These are phyloP conservation scores for Dasyprocta punctata DNA, from an alignment of 2,113 vertebrate genomes.

Conservation along the genomic window DNA sequence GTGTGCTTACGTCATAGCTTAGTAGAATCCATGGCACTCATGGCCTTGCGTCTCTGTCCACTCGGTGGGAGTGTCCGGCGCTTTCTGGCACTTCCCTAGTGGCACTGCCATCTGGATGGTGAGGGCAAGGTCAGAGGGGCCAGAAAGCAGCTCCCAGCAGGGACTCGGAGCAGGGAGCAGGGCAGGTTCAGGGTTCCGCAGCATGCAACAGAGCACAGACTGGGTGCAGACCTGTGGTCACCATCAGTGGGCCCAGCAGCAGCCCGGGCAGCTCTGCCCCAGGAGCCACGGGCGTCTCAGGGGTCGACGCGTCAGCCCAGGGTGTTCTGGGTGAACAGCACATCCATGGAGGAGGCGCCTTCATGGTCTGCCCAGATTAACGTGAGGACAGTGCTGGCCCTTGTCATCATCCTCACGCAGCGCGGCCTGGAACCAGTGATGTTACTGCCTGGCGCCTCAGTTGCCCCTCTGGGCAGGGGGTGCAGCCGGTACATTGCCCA, in stretches of 20 bases:
- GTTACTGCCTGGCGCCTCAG: accelerated
- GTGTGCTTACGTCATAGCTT: not conserved
- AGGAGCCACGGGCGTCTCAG: not conserved
- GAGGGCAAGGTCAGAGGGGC: not conserved
- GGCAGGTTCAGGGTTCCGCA: not conserved
- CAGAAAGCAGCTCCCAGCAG: not conserved
- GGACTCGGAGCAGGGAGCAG: not conserved
- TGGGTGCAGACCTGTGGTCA: not conserved
- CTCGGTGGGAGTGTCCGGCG: not conserved
- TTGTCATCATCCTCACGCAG: not conserved
- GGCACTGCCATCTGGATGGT: not conserved
- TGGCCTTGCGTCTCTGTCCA: not conserved
- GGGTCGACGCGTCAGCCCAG: not conserved
- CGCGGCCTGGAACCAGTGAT: not conserved
- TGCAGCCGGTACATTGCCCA: not conserved
- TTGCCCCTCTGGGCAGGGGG: not conserved
- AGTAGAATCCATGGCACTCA: not conserved
- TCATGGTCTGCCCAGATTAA: accelerated
- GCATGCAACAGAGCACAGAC: not conserved
- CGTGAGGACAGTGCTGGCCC: too few relatives aligned
- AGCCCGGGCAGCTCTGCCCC: not conserved
- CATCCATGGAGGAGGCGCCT: not conserved
- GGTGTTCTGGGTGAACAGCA: accelerated
- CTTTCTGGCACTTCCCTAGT: not conserved
- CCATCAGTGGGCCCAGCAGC: not conserved